These are phyloP conservation scores for Euwallacea fornicatus DNA, from an alignment of 1,140 invertebrate species.

Conservation along the genomic window DNA sequence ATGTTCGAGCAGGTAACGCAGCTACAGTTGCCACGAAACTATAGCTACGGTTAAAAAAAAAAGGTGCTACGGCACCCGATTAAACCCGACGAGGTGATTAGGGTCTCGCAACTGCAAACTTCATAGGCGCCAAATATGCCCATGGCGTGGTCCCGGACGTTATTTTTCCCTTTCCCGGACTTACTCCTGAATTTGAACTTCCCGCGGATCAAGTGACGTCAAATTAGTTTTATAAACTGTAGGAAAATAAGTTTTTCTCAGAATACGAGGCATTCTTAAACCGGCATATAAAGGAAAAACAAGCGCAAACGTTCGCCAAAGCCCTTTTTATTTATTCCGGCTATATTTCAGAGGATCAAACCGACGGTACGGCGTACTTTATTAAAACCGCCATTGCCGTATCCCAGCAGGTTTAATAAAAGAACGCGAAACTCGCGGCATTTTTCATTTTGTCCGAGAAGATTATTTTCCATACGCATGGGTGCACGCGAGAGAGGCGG, in stretches of 20 bases:
- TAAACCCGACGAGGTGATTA: too few relatives aligned
- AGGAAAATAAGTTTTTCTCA: slow-evolving; percentile 22
- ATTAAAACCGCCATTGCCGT: slow-evolving; percentile 36
- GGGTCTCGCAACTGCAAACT: too few relatives aligned
- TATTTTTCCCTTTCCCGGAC: too few relatives aligned
- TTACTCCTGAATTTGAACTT: not conserved
- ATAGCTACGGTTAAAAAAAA: too few relatives aligned
- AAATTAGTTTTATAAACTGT: slow-evolving; percentile 1
- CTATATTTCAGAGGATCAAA: slow-evolving; percentile 40
- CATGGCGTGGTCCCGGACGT: too few relatives aligned
- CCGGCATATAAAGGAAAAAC: slow-evolving; percentile 36
- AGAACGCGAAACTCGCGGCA: slow-evolving; percentile 37
- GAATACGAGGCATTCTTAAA: slow-evolving; percentile 26
- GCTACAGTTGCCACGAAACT: too few relatives aligned
- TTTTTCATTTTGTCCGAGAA: slow-evolving; percentile 39
- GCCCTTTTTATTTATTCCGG: slow-evolving; percentile 40
- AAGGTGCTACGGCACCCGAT: too few relatives aligned
- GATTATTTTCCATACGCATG: slow-evolving; percentile 40
- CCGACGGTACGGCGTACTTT: slow-evolving; percentile 31
- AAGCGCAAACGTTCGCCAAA: slow-evolving; percentile 33
- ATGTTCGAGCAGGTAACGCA: too few relatives aligned
- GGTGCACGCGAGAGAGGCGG: slow-evolving; percentile 26
- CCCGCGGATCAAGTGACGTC: too few relatives aligned
- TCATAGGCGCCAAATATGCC: too few relatives aligned
- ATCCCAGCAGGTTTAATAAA: slow-evolving; percentile 37